Conservation (phyloP, 2,888 invertebrate genomes). For the Myopa tessellatipennis region DNA sequence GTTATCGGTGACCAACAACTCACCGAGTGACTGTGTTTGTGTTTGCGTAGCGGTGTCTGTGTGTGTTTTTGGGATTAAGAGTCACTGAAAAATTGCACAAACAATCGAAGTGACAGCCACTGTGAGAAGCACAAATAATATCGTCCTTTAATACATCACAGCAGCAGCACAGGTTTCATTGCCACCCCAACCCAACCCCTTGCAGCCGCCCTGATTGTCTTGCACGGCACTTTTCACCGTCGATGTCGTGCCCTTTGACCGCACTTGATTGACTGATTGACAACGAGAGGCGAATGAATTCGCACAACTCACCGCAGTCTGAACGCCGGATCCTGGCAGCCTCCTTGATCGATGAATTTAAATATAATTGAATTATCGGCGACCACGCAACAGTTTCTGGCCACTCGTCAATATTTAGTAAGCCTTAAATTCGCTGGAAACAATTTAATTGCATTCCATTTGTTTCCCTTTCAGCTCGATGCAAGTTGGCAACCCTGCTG, state of each 20-base stretch:
- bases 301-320: background rate
- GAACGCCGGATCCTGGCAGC: background rate
- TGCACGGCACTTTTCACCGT: constrained; percentile 1
- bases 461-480: constrained; percentile 34
- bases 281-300: constrained; percentile 43
- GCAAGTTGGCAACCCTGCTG: background rate
- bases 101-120: constrained; percentile 38
- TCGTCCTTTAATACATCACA: constrained; percentile 49
- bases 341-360: background rate
- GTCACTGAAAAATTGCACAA: constrained; percentile 23
- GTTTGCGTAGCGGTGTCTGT: background rate
- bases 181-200: background rate
- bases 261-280: constrained; percentile 52
- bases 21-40: background rate
- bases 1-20: constrained; percentile 14
- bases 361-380: background rate
- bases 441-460: constrained; percentile 30
- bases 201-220: background rate
- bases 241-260: constrained; percentile 37
- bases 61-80: constrained; percentile 35
- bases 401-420: constrained; percentile 38
- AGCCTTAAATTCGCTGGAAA: constrained; percentile 11
- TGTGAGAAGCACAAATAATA: constrained; percentile 22
- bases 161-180: background rate
- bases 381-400: constrained; percentile 37